These are phyloP conservation scores for Enteromius radiatus DNA, from an alignment of 2,797 vertebrate species.

Conservation along the genomic window DNA sequence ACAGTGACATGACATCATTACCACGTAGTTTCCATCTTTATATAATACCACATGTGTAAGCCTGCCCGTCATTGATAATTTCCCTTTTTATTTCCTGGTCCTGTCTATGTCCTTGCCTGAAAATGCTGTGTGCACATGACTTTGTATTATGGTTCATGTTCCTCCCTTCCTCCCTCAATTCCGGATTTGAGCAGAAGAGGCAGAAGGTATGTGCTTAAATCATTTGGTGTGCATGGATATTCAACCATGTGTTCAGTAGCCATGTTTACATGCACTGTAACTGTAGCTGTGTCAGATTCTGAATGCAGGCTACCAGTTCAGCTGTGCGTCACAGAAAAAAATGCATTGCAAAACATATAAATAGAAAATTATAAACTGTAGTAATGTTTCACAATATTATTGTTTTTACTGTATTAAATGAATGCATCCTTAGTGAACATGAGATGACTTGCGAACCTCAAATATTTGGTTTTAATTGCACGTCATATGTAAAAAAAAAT, in stretches of 20 bases:
- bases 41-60: conserved; percentile 50
- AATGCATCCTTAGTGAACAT: too few species aligned
- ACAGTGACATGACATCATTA: conserved; percentile 52
- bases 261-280: neutral
- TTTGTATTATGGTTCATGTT: conserved; percentile 82
- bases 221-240: neutral
- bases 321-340: neutral
- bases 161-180: conserved; percentile 61
- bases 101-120: conserved; percentile 61
- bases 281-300: too few species aligned
- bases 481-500: too few species aligned
- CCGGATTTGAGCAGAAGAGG: conserved; percentile 85
- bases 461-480: too few species aligned
- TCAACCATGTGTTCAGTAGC: neutral
- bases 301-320: too few species aligned
- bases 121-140: conserved; percentile 77
- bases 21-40: conserved; percentile 37
- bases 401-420: neutral
- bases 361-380: neutral
- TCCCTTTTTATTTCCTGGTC: conserved; percentile 62
- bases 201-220: conserved; percentile 79
- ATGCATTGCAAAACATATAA: neutral
- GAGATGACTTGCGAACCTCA: too few species aligned
- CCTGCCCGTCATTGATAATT: conserved; percentile 62
- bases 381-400: neutral